Evolutionary conservation across 2,113 vertebrate species (phyloP).

Genomic region (Alouatta palliata): DNA sequence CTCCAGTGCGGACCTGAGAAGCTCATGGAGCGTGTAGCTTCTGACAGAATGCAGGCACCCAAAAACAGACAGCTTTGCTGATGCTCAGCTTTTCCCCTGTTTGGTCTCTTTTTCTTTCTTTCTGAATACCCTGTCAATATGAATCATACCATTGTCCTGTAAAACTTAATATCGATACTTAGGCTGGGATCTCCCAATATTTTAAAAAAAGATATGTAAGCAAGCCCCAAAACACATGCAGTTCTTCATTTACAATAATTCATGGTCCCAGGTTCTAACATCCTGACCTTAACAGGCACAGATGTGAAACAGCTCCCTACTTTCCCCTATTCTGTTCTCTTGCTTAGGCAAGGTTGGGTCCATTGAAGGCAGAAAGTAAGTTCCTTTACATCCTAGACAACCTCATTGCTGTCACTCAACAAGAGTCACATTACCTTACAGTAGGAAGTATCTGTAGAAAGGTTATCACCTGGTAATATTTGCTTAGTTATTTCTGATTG

Average conservation of each 20-base stretch:
- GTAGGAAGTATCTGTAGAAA: background rate
- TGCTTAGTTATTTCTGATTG: background rate
- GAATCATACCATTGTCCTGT: background rate
- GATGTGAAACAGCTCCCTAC: background rate
- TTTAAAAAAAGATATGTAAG: slow-evolving; percentile 36
- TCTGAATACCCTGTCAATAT: background rate
- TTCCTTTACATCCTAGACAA: background rate
- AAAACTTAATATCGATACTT: background rate
- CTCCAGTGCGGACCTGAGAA: background rate
- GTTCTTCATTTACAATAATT: slow-evolving; percentile 3
- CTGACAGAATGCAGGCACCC: background rate
- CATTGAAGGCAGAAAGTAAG: background rate
- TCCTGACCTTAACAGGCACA: background rate
- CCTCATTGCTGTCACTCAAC: background rate
- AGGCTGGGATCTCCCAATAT: background rate
- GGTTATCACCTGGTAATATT: background rate
- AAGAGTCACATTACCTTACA: background rate
- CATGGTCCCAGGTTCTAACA: background rate
- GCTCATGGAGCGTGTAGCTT: background rate
- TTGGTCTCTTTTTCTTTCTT: background rate
- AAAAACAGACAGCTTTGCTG: slow-evolving; percentile 1
- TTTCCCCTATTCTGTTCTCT: background rate
- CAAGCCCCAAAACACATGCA: background rate
- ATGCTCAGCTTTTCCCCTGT: background rate
- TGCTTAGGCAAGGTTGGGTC: background rate